These are phyloP conservation scores for Nycticebus coucang DNA, from an alignment of 2,113 vertebrate genomes.

Conservation along the genomic window DNA sequence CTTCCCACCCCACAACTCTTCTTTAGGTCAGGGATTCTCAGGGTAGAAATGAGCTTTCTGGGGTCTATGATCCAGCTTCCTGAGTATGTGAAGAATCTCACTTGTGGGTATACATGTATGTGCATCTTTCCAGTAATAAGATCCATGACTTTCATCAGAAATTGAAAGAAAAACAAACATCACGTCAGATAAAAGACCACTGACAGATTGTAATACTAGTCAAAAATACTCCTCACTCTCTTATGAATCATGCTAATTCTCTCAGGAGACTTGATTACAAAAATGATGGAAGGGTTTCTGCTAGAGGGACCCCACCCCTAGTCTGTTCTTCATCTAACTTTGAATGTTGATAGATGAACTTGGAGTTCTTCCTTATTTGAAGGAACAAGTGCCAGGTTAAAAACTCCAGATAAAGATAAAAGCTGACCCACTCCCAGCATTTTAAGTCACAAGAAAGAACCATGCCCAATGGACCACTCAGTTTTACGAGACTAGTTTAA, in stretches of 20 bases:
- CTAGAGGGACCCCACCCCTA: background rate
- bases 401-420: background rate
- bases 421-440: background rate
- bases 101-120: fast-evolving
- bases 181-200: background rate
- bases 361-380: background rate
- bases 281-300: background rate
- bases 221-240: background rate
- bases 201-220: background rate
- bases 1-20: background rate
- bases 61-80: background rate
- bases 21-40: background rate
- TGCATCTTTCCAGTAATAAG: background rate
- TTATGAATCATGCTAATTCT: background rate
- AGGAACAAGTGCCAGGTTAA: background rate
- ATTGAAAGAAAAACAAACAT: background rate
- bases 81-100: background rate
- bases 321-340: background rate
- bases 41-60: background rate
- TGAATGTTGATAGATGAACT: background rate
- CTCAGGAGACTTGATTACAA: fast-evolving
- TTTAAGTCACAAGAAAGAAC: background rate
- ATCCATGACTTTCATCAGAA: background rate
- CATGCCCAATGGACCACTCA: background rate
- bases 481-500: background rate